phyloP scores from a whole-genome alignment of 2,113 vertebrate genomes.

The Saccopteryx leptura region DNA sequence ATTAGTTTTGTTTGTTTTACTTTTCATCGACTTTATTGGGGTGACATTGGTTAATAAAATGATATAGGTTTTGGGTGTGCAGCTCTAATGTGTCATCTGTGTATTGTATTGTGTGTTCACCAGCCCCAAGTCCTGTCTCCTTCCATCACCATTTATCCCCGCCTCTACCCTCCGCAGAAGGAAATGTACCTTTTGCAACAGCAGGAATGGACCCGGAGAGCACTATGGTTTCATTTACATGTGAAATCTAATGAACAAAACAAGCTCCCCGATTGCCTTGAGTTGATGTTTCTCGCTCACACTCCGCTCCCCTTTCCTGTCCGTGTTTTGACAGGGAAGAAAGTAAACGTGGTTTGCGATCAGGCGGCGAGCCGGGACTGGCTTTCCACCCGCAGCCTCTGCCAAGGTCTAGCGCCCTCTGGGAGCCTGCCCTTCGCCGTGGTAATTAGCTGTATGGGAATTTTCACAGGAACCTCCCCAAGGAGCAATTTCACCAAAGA shows the following conservation, averaged over 20 bases:
- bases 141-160: too few relatives aligned
- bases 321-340: constrained; percentile 78
- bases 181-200: too few relatives aligned
- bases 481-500: constrained; percentile 87
- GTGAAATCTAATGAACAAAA: neutral
- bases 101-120: too few relatives aligned
- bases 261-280: neutral
- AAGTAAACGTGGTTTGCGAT: constrained; percentile 58
- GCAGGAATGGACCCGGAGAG: too few relatives aligned
- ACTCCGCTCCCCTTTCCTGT: constrained; percentile 54
- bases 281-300: neutral
- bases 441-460: constrained; percentile 86
- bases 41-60: neutral
- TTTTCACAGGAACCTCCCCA: constrained; percentile 86
- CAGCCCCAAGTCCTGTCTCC: too few relatives aligned
- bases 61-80: too few relatives aligned
- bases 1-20: neutral
- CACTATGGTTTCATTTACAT: neutral
- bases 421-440: constrained; percentile 75
- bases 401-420: constrained; percentile 62
- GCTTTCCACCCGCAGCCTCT: constrained; percentile 53
- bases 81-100: too few relatives aligned
- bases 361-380: constrained; percentile 69
- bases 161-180: too few relatives aligned
- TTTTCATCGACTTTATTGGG: neutral